These are phyloP conservation scores for Epizoanthus illoricatus DNA, from an alignment of 92 coral and sea anemone species.

Conservation along the genomic window DNA sequence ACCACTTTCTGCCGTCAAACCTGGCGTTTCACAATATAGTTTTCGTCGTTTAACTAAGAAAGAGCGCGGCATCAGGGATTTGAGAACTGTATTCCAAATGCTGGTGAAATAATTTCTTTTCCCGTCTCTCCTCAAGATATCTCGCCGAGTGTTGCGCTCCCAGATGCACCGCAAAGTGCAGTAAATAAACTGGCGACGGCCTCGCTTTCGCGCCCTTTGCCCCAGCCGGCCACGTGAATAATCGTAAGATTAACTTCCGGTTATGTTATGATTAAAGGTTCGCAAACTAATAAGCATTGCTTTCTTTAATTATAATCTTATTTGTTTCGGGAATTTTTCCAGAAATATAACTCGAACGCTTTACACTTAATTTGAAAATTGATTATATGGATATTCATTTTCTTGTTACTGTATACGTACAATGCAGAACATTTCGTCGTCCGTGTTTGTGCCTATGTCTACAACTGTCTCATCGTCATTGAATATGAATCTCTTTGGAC, in stretches of 20 bases:
- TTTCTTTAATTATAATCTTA: conserved; percentile 37
- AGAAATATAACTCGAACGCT: conserved; percentile 10
- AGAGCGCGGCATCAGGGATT: conserved; percentile 70
- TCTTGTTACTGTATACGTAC: not conserved
- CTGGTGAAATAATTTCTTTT: not conserved
- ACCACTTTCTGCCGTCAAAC: conserved; percentile 8
- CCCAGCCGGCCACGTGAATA: conserved; percentile 40
- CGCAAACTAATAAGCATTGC: conserved; percentile 29
- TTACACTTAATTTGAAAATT: not conserved
- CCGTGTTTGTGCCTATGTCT: no score
- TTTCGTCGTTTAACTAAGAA: conserved; percentile 75
- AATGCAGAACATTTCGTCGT: no score
- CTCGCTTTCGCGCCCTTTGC: conserved; percentile 39
- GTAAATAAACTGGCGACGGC: conserved; percentile 35
- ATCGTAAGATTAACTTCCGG: conserved; percentile 41
- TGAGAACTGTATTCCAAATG: not conserved
- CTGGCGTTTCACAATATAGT: conserved; percentile 15
- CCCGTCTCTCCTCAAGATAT: not conserved
- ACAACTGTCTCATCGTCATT: no score
- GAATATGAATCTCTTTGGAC: no score
- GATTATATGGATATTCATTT: not conserved
- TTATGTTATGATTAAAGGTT: conserved; percentile 26
- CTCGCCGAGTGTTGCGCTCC: conserved; percentile 13
- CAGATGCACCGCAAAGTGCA: conserved; percentile 29
- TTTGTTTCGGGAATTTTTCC: conserved; percentile 28